Evolutionary conservation across 2,797 vertebrate species (phyloP).

Genomic region (Sparus aurata): DNA sequence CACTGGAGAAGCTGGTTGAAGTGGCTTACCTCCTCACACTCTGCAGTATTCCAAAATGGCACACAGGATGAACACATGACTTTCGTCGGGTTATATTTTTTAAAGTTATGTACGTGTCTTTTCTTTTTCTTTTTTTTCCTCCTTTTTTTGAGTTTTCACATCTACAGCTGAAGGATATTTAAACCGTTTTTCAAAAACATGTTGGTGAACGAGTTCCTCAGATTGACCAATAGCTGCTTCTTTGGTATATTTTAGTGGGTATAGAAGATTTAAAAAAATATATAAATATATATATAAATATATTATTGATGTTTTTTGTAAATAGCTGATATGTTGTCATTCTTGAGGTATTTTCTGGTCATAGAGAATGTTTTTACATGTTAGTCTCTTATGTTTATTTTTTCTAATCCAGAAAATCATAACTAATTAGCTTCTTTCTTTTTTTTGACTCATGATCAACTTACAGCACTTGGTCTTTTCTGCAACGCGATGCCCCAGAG

Average conservation of each 20-base stretch:
- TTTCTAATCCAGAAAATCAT: conserved; percentile 85
- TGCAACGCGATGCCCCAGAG: conserved; percentile 69
- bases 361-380: conserved; percentile 87
- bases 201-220: conserved; percentile 86
- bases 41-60: conserved; percentile 85
- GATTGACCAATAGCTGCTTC: conserved; percentile 97
- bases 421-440: conserved; percentile 77
- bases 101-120: conserved; percentile 77
- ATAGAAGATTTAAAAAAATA: conserved; percentile 74
- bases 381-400: conserved; percentile 84
- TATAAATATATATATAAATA: conserved; percentile 83
- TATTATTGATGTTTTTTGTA: conserved; percentile 87
- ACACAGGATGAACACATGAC: conserved; percentile 78
- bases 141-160: conserved; percentile 73
- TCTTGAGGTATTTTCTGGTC: conserved; percentile 83
- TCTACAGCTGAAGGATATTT: conserved; percentile 90
- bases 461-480: conserved; percentile 80
- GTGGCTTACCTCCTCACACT: conserved; percentile 77
- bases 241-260: conserved; percentile 88
- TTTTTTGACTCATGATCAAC: conserved; percentile 81
- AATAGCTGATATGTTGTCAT: conserved; percentile 86
- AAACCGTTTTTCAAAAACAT: conserved; percentile 82
- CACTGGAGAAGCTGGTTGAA: conserved; percentile 80
- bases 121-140: conserved; percentile 19
- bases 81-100: conserved; percentile 71